A percentile compares a stretch with the other conserved stretches of the same genome.
These are phyloP conservation scores for Brachionus asplanchnoidis DNA, from an alignment of 1,140 invertebrate species.

Conservation along the genomic window DNA sequence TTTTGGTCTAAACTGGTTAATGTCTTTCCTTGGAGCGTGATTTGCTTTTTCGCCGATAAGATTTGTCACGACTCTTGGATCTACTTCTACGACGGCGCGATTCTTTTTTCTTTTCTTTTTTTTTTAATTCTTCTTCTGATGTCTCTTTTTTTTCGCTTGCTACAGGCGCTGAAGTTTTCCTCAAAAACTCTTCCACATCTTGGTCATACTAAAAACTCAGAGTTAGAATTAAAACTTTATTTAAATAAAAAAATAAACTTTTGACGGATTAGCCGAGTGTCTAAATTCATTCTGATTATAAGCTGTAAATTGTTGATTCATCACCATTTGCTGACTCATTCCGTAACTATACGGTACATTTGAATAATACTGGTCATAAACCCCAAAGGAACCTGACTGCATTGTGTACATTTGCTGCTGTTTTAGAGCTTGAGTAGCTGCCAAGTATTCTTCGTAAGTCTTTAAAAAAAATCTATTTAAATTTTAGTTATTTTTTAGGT, in stretches of 20 bases:
- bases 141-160: not conserved
- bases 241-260: not conserved
- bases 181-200: slow-evolving; percentile 35
- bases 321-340: not conserved
- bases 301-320: not conserved
- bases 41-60: not conserved
- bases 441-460: slow-evolving; percentile 33
- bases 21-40: not conserved
- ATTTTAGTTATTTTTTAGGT: not conserved
- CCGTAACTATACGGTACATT: not conserved
- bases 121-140: not conserved
- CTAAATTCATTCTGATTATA: slow-evolving; percentile 8
- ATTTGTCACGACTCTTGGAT: not conserved
- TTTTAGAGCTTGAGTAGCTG: slow-evolving; percentile 8
- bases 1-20: not conserved
- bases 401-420: slow-evolving; percentile 7
- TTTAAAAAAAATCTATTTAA: not conserved
- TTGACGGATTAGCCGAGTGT: not conserved
- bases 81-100: not conserved
- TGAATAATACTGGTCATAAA: slow-evolving; percentile 1
- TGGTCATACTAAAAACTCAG: slow-evolving; percentile 8
- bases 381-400: not conserved
- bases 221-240: not conserved
- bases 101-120: not conserved
- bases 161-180: not conserved